A percentile compares a stretch with the other conserved stretches of the same genome.
These are phyloP conservation scores for Microdon myrmicae DNA, from an alignment of 2,888 invertebrate genomes.

Conservation along the genomic window DNA sequence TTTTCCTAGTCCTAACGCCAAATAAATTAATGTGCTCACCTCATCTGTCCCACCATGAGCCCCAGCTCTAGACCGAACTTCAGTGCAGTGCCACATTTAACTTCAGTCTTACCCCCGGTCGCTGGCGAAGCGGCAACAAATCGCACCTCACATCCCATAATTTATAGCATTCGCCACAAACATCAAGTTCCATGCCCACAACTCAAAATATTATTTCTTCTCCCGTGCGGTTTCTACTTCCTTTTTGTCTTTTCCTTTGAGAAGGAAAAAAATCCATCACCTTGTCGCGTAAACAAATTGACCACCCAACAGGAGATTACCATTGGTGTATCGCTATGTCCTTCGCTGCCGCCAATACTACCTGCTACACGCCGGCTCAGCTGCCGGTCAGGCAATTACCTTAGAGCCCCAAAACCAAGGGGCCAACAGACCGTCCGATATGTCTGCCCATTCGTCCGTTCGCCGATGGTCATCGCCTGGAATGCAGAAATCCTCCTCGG, in stretches of 20 bases:
- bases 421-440: too few relatives aligned
- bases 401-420: constrained; percentile 23
- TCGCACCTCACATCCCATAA: constrained; percentile 46
- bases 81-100: too few relatives aligned
- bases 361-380: constrained; percentile 1
- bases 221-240: constrained; percentile 16
- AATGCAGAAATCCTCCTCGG: constrained; percentile 56
- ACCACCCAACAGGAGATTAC: constrained; percentile 53
- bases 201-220: constrained; percentile 45
- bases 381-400: constrained; percentile 17
- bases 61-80: background rate
- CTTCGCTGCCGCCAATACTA: constrained; percentile 6
- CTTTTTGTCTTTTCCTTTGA: constrained; percentile 22
- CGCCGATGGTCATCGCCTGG: constrained; percentile 11
- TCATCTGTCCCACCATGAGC: constrained; percentile 3
- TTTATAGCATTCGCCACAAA: constrained; percentile 46
- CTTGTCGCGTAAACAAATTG: constrained; percentile 53
- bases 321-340: constrained; percentile 37
- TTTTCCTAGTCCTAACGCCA: constrained; percentile 33
- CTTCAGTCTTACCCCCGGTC: too few relatives aligned
- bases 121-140: constrained; percentile 36
- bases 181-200: constrained; percentile 43
- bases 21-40: constrained; percentile 27
- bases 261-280: constrained; percentile 45
- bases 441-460: constrained; percentile 1